phyloP scores from a whole-genome alignment of 2,113 vertebrate genomes.

The Tragelaphus strepsiceros region DNA sequence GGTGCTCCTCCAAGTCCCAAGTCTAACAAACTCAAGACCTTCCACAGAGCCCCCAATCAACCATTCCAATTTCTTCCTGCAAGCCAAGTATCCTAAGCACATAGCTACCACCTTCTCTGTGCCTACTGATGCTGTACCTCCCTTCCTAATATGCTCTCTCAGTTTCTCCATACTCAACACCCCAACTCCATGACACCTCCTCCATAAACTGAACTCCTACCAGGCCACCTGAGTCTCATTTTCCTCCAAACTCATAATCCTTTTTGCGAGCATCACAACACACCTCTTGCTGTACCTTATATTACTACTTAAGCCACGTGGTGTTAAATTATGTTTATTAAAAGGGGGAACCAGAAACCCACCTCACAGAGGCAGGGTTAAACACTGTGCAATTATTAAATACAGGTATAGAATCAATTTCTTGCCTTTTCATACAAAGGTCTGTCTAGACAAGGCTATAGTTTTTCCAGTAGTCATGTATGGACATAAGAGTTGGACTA shows the following conservation, averaged over 20 bases:
- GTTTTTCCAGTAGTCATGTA: not conserved
- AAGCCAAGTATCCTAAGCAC: not conserved
- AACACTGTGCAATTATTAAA: not conserved
- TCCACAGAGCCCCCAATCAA: not conserved
- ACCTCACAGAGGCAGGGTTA: not conserved
- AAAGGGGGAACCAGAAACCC: not conserved
- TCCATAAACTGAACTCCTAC: not conserved
- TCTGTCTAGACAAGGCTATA: not conserved
- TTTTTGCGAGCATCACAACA: not conserved
- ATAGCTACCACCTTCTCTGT: not conserved
- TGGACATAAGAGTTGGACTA: not conserved
- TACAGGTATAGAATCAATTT: not conserved
- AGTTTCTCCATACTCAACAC: not conserved
- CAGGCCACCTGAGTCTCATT: not conserved
- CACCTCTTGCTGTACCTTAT: not conserved
- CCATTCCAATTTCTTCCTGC: not conserved
- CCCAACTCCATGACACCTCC: not conserved
- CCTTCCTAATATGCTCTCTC: not conserved
- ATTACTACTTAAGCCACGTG: not conserved
- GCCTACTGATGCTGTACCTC: not conserved
- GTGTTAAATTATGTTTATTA: not conserved
- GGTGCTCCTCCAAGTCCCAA: not conserved
- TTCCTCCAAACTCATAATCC: not conserved
- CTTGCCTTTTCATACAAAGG: not conserved
- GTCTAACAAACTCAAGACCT: not conserved